Evolutionary conservation across 2,797 vertebrate species (phyloP), one percentile per base, ranked within the genome.

Genomic region (Ptychadena robeensis): DNA sequence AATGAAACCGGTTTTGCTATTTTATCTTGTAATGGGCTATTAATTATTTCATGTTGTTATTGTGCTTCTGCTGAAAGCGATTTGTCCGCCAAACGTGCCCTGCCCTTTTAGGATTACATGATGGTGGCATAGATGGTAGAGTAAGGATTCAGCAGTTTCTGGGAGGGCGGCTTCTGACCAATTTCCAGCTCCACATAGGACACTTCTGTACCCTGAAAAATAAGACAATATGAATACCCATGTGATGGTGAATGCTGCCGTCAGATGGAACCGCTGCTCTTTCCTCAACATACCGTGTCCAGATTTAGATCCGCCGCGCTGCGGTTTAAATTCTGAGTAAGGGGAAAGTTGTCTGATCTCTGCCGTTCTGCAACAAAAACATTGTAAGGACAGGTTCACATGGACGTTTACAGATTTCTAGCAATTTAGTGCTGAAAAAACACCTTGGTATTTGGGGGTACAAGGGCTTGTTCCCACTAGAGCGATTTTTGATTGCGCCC

Each of bases 111-210:
- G 1, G 7, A 10, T 84, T 77, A 84, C 76, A 84, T 37, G 15
- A 84, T 84, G 11, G 35, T 65, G 4, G 82, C 82, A 28, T 84
- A 84, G 9, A 84, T 37, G 4, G 82, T 84, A n/a, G 35, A 32
- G 28, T 12, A 22, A 28, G 44, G 22, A 35, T 35, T 28, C 14
- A 12, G 30, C 15, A 9, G 35, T n/a, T 37, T 38, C 34, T 27
- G 18, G 15, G 22, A 38, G 25, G 66, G 4, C 8, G 59, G 35
- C 38, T 74, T 73, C 25, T 44, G 70, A 4, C 40, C 15, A 28
- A 79, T 37, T 48, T 79, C 69, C 15, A 84, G 64, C 35, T 84
- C 82, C 76, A 84, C 76, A 9, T 84, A 84, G 27, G 63, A 84
- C 0, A 84, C 82, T 25, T 82, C 81, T 10, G 37, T 14, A 22